Evolutionary conservation across 2,113 vertebrate genomes (phyloP).

Genomic region (Carassius gibelio): DNA sequence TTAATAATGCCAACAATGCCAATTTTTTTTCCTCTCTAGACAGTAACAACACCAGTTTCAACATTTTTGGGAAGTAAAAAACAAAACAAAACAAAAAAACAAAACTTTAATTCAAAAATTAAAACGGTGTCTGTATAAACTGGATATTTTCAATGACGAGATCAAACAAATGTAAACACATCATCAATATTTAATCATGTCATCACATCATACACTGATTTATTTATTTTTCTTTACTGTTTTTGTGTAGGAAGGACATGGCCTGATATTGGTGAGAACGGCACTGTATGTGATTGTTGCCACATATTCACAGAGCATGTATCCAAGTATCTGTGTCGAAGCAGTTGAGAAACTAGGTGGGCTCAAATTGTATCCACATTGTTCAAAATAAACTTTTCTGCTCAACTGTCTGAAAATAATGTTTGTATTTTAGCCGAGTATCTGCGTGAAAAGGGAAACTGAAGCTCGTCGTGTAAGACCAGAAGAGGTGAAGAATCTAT

Average conservation of each 20-base stretch:
- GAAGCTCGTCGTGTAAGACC: conserved; percentile 23
- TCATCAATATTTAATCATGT: not conserved
- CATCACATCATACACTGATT: not conserved
- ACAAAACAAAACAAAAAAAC: not conserved
- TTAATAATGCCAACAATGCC: no score
- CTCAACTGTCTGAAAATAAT: not conserved
- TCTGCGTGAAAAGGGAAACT: conserved; percentile 59
- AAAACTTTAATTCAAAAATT: not conserved
- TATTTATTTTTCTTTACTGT: not conserved
- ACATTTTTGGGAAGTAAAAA: not conserved
- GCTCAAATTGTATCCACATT: not conserved
- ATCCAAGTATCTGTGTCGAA: conserved; percentile 80
- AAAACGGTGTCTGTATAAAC: not conserved
- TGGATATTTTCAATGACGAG: not conserved
- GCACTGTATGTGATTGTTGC: conserved; percentile 70
- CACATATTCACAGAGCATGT: conserved; percentile 76
- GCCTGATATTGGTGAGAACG: conserved; percentile 76
- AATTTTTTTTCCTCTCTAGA: not conserved
- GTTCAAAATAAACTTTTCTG: not conserved
- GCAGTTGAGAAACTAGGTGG: conserved; percentile 80
- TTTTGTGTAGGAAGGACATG: conserved; percentile 67
- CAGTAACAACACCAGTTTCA: not conserved
- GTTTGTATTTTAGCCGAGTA: conserved; percentile 54
- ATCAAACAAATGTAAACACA: not conserved
- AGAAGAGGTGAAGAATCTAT: not conserved